phyloP scores from a whole-genome alignment of 2,888 invertebrate species.

The Eledone cirrhosa region DNA sequence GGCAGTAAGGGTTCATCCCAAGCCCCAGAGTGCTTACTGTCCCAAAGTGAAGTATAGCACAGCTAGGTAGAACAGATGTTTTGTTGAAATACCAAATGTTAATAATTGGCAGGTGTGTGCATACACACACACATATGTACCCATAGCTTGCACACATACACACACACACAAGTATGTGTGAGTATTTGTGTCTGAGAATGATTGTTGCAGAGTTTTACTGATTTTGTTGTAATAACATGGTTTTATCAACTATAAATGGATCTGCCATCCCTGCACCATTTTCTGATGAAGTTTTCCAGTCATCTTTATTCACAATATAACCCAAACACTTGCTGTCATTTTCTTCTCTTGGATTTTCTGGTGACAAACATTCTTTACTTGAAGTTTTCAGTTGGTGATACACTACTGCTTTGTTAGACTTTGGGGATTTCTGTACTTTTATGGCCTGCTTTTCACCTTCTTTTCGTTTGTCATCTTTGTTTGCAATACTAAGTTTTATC shows the following conservation, averaged over 20 bases:
- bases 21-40: too few relatives aligned
- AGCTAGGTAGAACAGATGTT: neutral
- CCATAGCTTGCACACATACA: neutral
- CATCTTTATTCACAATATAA: too few relatives aligned
- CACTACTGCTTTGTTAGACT: neutral
- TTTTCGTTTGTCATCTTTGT: neutral
- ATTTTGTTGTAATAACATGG: constrained; percentile 3
- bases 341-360: too few relatives aligned
- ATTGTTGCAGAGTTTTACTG: neutral
- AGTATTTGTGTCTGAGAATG: neutral
- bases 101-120: neutral
- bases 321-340: too few relatives aligned
- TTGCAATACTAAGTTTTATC: neutral
- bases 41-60: too few relatives aligned
- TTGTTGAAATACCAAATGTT: too few relatives aligned
- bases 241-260: constrained; percentile 3
- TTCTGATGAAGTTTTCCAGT: too few relatives aligned
- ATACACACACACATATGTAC: neutral
- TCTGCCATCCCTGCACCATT: neutral
- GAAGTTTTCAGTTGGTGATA: constrained; percentile 9
- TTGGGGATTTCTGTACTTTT: neutral
- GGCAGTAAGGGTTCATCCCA: too few relatives aligned
- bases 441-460: neutral
- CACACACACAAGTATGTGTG: neutral
- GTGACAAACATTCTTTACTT: too few relatives aligned